These are phyloP conservation scores for Dynastes maya DNA, from an alignment of 2,888 invertebrate genomes.

Conservation along the genomic window DNA sequence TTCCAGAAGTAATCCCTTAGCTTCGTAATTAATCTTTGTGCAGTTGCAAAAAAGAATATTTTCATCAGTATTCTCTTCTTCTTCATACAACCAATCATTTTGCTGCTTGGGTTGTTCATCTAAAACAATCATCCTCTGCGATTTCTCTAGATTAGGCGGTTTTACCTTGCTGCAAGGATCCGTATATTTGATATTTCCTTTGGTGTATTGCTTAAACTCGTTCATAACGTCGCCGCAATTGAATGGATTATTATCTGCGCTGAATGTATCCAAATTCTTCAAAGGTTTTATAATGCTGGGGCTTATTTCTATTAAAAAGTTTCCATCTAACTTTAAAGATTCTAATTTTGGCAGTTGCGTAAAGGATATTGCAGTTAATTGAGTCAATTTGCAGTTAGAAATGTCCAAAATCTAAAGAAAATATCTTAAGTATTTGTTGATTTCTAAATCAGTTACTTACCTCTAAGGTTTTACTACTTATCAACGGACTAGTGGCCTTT, in stretches of 20 bases:
- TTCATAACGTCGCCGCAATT: slow-evolving; percentile 73
- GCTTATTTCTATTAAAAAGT: slow-evolving; percentile 74
- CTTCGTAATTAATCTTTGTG: slow-evolving; percentile 51
- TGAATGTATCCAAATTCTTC: slow-evolving; percentile 71
- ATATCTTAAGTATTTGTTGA: neutral
- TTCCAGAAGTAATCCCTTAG: slow-evolving; percentile 52
- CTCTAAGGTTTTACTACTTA: slow-evolving; percentile 74
- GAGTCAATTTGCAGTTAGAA: slow-evolving; percentile 75
- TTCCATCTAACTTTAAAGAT: slow-evolving; percentile 76
- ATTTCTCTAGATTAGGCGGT: slow-evolving; percentile 70
- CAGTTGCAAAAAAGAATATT: slow-evolving; percentile 55
- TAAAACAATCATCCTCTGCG: slow-evolving; percentile 74
- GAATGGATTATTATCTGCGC: slow-evolving; percentile 74
- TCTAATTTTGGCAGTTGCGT: slow-evolving; percentile 73
- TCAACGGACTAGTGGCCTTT: slow-evolving; percentile 72
- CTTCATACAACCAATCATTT: slow-evolving; percentile 68
- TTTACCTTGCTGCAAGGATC: slow-evolving; percentile 67
- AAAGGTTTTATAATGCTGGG: slow-evolving; percentile 71
- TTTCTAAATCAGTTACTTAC: slow-evolving; percentile 63
- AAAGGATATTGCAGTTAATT: slow-evolving; percentile 73
- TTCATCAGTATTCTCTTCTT: slow-evolving; percentile 61
- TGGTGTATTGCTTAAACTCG: slow-evolving; percentile 70
- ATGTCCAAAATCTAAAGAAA: slow-evolving; percentile 74
- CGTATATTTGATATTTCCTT: slow-evolving; percentile 69
- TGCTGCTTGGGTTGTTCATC: slow-evolving; percentile 61